Conservation (phyloP, 2,888 invertebrate genomes). For the Leptopilina syphax region DNA sequence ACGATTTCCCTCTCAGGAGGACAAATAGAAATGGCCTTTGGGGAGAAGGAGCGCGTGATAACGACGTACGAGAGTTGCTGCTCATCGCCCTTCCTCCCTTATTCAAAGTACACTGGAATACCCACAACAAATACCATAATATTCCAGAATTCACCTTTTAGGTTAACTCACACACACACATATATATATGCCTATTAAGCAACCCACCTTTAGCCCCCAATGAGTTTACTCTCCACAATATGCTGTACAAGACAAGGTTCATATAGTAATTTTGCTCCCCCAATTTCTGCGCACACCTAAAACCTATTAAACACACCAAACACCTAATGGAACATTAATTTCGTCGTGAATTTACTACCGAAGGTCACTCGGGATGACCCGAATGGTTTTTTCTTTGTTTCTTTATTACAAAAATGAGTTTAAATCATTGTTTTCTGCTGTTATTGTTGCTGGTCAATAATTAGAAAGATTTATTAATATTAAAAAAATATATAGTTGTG, state of each 20-base stretch:
- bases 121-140: constrained; percentile 9
- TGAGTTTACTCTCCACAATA: constrained; percentile 16
- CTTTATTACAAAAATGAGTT: too few species aligned
- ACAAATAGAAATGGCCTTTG: constrained; percentile 71
- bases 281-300: background rate
- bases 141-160: background rate
- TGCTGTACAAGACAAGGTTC: constrained; percentile 20
- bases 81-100: constrained; percentile 54
- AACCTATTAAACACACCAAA: constrained; percentile 26
- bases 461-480: too few species aligned
- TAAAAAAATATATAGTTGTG: too few species aligned
- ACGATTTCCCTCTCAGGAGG: constrained; percentile 75
- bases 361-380: too few species aligned
- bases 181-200: constrained; percentile 26
- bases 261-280: constrained; percentile 25
- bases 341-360: background rate
- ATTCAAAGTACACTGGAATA: constrained; percentile 1
- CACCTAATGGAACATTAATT: constrained; percentile 11
- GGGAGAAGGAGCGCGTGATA: constrained; percentile 62
- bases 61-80: constrained; percentile 68
- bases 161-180: background rate
- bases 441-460: too few species aligned
- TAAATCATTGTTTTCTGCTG: too few species aligned
- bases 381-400: too few species aligned
- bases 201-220: background rate